These are phyloP conservation scores for Gymnorhina tibicen DNA, from an alignment of 2,113 vertebrate genomes.

Conservation along the genomic window DNA sequence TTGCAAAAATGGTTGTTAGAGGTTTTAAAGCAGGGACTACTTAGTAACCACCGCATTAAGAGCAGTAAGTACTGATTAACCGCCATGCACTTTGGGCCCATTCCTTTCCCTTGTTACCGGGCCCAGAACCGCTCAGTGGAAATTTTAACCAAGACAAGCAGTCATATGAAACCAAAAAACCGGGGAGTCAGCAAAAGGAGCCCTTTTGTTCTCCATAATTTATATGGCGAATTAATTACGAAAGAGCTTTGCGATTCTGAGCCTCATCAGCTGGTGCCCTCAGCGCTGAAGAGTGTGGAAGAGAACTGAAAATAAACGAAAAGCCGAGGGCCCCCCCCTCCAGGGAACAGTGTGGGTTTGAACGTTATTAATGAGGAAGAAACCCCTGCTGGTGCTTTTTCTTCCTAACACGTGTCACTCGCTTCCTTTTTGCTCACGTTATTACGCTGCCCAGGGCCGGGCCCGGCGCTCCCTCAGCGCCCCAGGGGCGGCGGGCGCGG, in stretches of 20 bases:
- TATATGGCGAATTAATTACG: not conserved
- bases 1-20: not conserved
- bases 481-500: too few relatives aligned
- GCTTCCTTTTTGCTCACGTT: not conserved
- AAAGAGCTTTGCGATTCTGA: not conserved
- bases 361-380: not conserved
- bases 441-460: fast-evolving
- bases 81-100: not conserved
- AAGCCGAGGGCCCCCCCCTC: fast-evolving
- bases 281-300: not conserved
- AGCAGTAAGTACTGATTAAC: not conserved
- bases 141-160: not conserved
- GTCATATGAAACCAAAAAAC: not conserved
- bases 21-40: not conserved
- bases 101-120: not conserved
- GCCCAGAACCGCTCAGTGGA: not conserved
- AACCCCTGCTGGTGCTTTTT: not conserved
- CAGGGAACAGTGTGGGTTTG: not conserved
- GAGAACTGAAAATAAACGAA: not conserved
- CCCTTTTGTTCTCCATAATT: not conserved
- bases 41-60: not conserved
- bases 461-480: not conserved
- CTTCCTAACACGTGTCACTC: too few relatives aligned
- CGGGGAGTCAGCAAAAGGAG: not conserved
- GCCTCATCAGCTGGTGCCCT: not conserved